These are phyloP conservation scores for Tetrao urogallus DNA, from an alignment of 2,113 vertebrate species.

Conservation along the genomic window DNA sequence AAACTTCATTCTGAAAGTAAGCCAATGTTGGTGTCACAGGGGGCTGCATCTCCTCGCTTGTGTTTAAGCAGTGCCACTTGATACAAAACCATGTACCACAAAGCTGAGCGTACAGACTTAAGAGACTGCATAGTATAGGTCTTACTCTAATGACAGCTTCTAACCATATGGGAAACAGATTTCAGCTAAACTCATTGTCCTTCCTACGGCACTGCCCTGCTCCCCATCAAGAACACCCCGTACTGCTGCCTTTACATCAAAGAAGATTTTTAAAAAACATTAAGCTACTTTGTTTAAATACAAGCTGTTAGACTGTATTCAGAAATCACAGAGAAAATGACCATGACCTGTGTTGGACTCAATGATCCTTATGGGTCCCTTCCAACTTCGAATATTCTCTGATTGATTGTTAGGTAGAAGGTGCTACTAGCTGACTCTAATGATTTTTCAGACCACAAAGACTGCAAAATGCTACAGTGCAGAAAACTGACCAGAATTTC, in stretches of 20 bases:
- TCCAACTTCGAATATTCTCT: no score
- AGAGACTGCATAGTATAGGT: neutral
- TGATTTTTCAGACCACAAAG: neutral
- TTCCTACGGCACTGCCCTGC: neutral
- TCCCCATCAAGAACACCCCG: neutral
- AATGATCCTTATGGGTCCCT: no score
- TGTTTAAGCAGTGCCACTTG: neutral
- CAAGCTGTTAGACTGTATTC: neutral
- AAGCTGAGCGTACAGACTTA: neutral
- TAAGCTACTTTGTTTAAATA: neutral
- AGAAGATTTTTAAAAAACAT: neutral
- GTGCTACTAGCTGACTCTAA: neutral
- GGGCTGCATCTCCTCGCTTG: neutral
- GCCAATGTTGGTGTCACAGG: accelerated
- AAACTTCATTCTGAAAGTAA: neutral
- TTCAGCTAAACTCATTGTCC: neutral
- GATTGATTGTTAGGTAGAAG: neutral
- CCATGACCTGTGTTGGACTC: neutral
- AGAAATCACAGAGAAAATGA: neutral
- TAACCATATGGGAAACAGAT: neutral
- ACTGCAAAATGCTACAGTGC: neutral
- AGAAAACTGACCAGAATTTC: neutral
- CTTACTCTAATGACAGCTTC: neutral
- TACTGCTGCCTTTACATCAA: neutral
- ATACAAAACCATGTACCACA: neutral